phyloP scores from a whole-genome alignment of 1,140 invertebrate species.

The Littorina saxatilis region DNA sequence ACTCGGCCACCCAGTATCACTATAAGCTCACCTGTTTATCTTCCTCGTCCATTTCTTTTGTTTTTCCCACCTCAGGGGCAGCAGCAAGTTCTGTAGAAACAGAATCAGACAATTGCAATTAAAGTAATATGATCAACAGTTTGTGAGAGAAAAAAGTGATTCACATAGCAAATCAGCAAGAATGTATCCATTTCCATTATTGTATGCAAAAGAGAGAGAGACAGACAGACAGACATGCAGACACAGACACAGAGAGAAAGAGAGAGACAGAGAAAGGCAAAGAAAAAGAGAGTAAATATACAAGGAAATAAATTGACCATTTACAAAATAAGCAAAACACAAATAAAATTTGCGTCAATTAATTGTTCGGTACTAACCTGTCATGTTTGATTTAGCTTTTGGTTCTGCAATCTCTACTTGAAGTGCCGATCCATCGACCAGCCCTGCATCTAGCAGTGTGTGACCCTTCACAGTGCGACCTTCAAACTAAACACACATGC shows the following conservation, averaged over 20 bases:
- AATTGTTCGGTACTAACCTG: too few species aligned
- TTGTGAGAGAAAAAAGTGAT: too few species aligned
- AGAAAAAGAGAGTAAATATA: background rate
- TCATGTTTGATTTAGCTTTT: background rate
- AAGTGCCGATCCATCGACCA: conserved; percentile 4
- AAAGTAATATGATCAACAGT: too few species aligned
- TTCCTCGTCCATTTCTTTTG: background rate
- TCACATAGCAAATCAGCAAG: too few species aligned
- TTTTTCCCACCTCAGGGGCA: background rate
- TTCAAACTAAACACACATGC: conserved; percentile 18
- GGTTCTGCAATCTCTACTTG: conserved; percentile 5
- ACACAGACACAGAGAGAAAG: background rate
- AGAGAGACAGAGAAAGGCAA: background rate
- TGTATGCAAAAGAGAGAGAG: background rate
- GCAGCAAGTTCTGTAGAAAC: background rate
- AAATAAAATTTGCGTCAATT: too few species aligned
- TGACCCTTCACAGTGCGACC: background rate
- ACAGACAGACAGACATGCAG: background rate
- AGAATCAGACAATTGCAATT: too few species aligned
- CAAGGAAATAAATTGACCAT: too few species aligned
- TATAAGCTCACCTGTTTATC: background rate
- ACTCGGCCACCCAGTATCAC: too few species aligned
- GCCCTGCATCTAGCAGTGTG: conserved; percentile 24
- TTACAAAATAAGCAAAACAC: too few species aligned
- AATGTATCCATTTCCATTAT: too few species aligned